Percentiles rank a stretch among this genome's conserved stretches.
These are phyloP conservation scores for Anser brachyrhynchus DNA, from an alignment of 2,113 vertebrate genomes.

Conservation along the genomic window DNA sequence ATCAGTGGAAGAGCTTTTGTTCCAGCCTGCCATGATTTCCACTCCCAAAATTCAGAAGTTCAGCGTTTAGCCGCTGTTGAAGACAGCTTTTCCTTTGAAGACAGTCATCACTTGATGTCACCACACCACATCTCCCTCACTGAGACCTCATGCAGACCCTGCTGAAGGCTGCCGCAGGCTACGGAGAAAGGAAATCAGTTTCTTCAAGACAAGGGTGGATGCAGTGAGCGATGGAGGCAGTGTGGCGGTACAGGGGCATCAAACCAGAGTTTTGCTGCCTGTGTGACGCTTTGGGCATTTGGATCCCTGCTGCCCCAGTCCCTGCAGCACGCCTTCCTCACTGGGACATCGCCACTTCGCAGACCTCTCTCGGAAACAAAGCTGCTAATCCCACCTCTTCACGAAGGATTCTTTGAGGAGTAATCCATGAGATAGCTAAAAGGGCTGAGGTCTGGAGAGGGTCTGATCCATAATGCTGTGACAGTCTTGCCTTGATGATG, in stretches of 20 bases:
- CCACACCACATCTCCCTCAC: neutral
- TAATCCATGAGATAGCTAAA: neutral
- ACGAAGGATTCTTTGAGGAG: neutral
- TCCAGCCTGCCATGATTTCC: neutral
- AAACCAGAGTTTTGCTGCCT: neutral
- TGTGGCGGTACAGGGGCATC: neutral
- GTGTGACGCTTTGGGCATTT: neutral
- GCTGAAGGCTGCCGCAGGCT: neutral
- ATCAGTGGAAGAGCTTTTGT: neutral
- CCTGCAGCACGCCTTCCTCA: neutral
- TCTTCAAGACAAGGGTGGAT: neutral
- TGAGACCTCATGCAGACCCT: accelerated
- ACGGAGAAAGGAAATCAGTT: neutral
- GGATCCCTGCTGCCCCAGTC: neutral
- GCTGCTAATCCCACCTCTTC: neutral
- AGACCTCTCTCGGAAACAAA: neutral
- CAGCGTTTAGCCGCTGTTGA: neutral
- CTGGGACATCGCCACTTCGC: neutral
- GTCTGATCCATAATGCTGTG: neutral
- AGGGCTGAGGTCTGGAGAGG: neutral
- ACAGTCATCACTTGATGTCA: neutral
- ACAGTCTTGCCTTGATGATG: neutral
- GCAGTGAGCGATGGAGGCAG: accelerated
- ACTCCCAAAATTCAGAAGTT: neutral
- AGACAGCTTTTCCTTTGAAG: neutral